These are phyloP conservation scores for Hypomecis punctinalis DNA, from an alignment of 2,888 invertebrate species.

Conservation along the genomic window DNA sequence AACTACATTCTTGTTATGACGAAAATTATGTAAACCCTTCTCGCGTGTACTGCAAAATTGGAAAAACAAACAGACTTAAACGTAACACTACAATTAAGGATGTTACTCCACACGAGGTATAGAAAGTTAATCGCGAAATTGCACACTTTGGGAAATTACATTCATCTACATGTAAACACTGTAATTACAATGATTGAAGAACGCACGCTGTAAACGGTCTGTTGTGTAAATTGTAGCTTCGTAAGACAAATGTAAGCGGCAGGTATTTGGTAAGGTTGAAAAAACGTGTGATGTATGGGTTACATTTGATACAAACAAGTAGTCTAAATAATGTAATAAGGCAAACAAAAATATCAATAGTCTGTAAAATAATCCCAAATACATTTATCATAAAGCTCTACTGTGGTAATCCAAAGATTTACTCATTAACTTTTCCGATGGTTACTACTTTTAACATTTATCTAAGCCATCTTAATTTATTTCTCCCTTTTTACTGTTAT, in stretches of 20 bases:
- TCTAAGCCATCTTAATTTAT: neutral
- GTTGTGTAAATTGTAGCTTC: conserved; percentile 34
- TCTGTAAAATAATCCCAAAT: no score
- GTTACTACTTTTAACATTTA: neutral
- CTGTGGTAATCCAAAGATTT: no score
- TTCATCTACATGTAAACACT: conserved; percentile 43
- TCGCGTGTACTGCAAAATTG: conserved; percentile 41
- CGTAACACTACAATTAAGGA: conserved; percentile 47
- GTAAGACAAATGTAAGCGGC: conserved; percentile 25
- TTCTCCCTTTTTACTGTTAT: neutral
- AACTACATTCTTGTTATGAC: neutral
- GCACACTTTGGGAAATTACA: conserved; percentile 53
- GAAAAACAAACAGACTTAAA: conserved; percentile 36
- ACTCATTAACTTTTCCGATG: no score
- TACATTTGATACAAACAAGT: neutral
- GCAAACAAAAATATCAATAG: no score
- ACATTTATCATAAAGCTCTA: no score
- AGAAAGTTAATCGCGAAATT: conserved; percentile 69
- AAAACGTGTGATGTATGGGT: neutral
- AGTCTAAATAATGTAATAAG: no score
- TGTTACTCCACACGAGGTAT: conserved; percentile 44
- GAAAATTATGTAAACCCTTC: conserved; percentile 17
- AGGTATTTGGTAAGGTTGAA: neutral
- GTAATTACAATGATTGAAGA: conserved; percentile 52
- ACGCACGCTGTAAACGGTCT: conserved; percentile 28